Conservation (phyloP, 2,888 invertebrate genomes). For the Leptarthrus brevirostris region DNA sequence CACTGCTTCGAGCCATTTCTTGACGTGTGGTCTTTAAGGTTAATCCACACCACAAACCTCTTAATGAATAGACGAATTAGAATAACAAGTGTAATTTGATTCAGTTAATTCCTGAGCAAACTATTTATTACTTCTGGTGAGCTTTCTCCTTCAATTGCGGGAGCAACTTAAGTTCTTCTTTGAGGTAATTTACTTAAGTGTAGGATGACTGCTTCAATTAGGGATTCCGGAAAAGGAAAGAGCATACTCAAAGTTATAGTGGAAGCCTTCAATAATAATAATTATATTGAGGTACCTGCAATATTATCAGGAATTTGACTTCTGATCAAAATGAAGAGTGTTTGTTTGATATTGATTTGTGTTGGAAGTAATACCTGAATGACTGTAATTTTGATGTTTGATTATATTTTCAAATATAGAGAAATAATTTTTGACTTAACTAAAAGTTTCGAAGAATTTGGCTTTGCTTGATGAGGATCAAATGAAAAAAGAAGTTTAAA, state of each 20-base stretch:
- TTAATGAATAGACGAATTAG: conserved; percentile 50
- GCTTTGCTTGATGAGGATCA: too few species aligned
- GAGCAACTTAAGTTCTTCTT: neutral
- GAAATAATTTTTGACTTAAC: too few species aligned
- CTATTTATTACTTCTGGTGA: conserved; percentile 41
- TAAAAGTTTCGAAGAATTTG: too few species aligned
- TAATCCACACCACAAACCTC: conserved; percentile 31
- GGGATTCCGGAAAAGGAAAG: neutral
- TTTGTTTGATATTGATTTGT: too few species aligned
- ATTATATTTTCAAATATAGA: too few species aligned
- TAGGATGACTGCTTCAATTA: neutral
- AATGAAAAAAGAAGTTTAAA: too few species aligned
- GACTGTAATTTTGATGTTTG: too few species aligned
- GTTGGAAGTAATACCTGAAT: too few species aligned
- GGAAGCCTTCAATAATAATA: neutral
- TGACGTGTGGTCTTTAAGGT: conserved; percentile 32
- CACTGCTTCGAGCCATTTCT: neutral
- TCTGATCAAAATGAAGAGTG: too few species aligned
- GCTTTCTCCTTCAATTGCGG: neutral
- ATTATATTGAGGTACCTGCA: too few species aligned
- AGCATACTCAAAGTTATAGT: neutral
- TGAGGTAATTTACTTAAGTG: conserved; percentile 10
- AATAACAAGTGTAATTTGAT: conserved; percentile 52
- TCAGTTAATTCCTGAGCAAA: conserved; percentile 50
- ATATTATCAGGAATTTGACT: too few species aligned